These are phyloP conservation scores for Holothuria leucospilota DNA, from an alignment of 53 echinoderm and acorn worm species.

Conservation along the genomic window DNA sequence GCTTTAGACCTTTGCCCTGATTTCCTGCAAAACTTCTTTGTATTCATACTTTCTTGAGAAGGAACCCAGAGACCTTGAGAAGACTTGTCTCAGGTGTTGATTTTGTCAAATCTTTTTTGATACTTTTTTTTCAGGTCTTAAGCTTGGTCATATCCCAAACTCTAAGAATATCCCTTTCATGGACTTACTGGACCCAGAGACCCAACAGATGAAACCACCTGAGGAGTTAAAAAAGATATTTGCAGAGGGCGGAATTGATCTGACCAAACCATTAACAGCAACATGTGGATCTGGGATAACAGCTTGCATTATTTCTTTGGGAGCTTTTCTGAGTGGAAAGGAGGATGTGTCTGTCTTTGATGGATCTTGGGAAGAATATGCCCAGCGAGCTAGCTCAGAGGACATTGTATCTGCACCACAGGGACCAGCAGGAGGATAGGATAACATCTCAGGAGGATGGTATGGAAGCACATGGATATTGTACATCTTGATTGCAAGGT, in stretches of 20 bases:
- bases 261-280: conserved; percentile 72
- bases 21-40: no score
- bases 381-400: conserved; percentile 59
- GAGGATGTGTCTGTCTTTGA: conserved; percentile 81
- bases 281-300: conserved; percentile 87
- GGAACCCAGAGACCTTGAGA: no score
- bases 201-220: conserved; percentile 64
- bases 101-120: no score
- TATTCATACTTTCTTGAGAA: no score
- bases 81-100: no score
- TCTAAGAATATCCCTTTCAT: conserved; percentile 76
- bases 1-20: no score
- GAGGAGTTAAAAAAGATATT: conserved; percentile 73
- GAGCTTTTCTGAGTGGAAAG: conserved; percentile 78
- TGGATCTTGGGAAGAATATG: conserved; percentile 93
- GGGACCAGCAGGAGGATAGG: neutral
- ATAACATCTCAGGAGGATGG: no score
- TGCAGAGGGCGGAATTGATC: conserved; percentile 73
- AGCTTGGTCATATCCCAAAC: conserved; percentile 84
- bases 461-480: no score
- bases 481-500: no score
- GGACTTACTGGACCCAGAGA: conserved; percentile 59
- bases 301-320: conserved; percentile 81
- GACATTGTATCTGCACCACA: conserved; percentile 52
- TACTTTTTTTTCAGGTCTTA: conserved; percentile 51